Evolutionary conservation across 2,888 invertebrate species (phyloP), one percentile per base, ranked within the genome.

Genomic region (Epinotia bilunana): DNA sequence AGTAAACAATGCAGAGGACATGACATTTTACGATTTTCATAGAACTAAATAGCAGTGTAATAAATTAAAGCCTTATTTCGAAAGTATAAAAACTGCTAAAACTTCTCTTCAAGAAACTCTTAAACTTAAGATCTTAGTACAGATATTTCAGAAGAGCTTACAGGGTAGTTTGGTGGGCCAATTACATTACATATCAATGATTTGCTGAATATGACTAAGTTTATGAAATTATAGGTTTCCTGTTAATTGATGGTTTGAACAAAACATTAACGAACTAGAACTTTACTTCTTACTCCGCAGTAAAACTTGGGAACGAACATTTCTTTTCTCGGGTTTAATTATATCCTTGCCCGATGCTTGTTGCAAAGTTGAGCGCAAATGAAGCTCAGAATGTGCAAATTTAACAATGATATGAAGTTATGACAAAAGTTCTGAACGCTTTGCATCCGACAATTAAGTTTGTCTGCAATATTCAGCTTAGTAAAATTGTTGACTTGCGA

Each of bases 341-440:
- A 58, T 28, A 57, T 57, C 58, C 33, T 65, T 53, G 53, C 53
- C 33, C 63, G 46, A 46, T 64, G 64, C 23, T 64, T 49, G 49
- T 55, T 58, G 39, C 39, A 68, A 60, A 60, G 46, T 69, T 69
- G 46, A 46, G 58, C n/a, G 23, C n/a, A 46, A 60, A 60, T 69
- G 43, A 69, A 69, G 57, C n/a, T 58, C 58, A 69, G n/a, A 69
- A 72, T 39, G 64, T 64, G 57, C 28, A 63, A 72, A 70, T 57
- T 69, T 64, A 72, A 46, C 58, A 72, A 72, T 72, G 58, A 64
- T 58, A 64, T 64, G 64, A 72, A 72, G 63, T 72, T 72, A 72
- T 18, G 72, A 46, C 43, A 58, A 64, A 72, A 64, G 63, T 72
- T 72, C 39, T 43, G 13, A 23, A 53, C 63, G 72, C 39, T 63